Conservation (phyloP, 2,888 invertebrate genomes). For the Caenorhabditis sp. region DNA sequence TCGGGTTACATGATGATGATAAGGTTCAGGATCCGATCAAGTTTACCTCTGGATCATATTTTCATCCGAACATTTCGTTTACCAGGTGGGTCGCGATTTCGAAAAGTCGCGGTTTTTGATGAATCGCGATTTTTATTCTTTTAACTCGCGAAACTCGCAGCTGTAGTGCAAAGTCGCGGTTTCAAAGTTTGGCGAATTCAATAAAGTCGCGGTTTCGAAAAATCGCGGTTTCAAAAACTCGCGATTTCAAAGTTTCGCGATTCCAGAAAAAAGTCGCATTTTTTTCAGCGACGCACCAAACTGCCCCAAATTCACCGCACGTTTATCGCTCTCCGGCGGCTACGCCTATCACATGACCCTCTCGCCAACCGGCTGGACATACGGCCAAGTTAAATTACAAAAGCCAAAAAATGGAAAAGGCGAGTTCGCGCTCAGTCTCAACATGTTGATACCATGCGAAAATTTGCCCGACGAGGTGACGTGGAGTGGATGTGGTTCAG, state of each 20-base stretch:
- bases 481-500: slow-evolving; percentile 30
- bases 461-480: slow-evolving; percentile 22
- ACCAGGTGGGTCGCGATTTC: no score
- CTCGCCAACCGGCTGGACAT: slow-evolving; percentile 29
- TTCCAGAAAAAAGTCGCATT: background rate
- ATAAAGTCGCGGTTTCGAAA: slow-evolving; percentile 6
- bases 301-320: slow-evolving; percentile 32
- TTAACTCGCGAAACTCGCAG: no score
- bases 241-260: no score
- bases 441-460: slow-evolving; percentile 27
- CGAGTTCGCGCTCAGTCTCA: slow-evolving; percentile 32
- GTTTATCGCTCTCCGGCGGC: slow-evolving; percentile 12
- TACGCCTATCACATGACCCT: slow-evolving; percentile 23
- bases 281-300: slow-evolving; percentile 28
- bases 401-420: slow-evolving; percentile 47
- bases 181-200: no score
- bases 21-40: slow-evolving; percentile 15
- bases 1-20: slow-evolving; percentile 17
- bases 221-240: no score
- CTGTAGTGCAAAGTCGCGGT: no score
- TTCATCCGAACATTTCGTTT: slow-evolving; percentile 30
- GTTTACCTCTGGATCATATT: slow-evolving; percentile 7
- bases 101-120: no score
- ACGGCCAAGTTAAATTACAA: slow-evolving; percentile 13
- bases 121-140: no score